A percentile compares a stretch with the other conserved stretches of the same genome.
phyloP scores from a whole-genome alignment of 92 coral and sea anemone genomes.

The Isaurus tuberculatus region DNA sequence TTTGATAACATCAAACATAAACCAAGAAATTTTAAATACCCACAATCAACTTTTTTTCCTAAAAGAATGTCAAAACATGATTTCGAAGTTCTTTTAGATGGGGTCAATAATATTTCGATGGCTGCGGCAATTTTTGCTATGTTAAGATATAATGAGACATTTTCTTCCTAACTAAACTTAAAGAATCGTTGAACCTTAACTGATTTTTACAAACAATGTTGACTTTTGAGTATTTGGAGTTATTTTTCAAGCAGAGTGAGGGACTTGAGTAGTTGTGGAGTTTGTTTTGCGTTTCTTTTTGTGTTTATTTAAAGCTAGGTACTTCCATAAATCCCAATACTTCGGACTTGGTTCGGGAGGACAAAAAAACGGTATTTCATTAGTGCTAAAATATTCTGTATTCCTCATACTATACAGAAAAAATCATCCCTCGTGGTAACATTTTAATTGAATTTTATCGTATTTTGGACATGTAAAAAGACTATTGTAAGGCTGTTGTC shows the following conservation, averaged over 20 bases:
- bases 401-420: not conserved
- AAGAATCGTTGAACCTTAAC: not conserved
- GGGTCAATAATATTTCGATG: not conserved
- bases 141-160: not conserved
- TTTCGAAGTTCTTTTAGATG: not conserved
- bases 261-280: too few species aligned
- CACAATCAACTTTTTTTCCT: not conserved
- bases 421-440: not conserved
- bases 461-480: not conserved
- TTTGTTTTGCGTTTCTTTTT: not conserved
- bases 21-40: not conserved
- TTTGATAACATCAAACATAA: not conserved
- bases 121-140: not conserved
- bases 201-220: not conserved
- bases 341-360: not conserved
- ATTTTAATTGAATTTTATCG: not conserved
- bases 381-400: not conserved
- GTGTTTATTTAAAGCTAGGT: not conserved
- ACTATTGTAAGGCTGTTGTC: not conserved
- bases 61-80: not conserved
- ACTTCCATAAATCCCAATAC: not conserved
- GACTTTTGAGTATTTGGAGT: not conserved
- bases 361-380: not conserved
- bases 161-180: not conserved
- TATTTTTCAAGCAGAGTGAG: not conserved